A percentile compares a stretch with the other conserved stretches of the same genome.
Conservation (phyloP, 2,888 invertebrate species). For the Endotricha flammealis region DNA sequence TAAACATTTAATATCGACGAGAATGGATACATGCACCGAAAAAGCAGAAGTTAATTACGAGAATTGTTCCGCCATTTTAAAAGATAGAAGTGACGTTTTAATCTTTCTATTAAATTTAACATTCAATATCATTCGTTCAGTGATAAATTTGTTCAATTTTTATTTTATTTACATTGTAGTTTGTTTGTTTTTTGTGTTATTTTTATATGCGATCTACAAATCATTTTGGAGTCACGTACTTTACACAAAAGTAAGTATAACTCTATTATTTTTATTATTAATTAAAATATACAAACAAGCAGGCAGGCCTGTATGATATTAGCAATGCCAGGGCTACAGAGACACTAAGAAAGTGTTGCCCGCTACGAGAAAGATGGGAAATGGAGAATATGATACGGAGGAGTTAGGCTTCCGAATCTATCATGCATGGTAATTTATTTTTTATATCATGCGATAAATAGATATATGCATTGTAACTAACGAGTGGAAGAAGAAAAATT, state of each 20-base stretch:
- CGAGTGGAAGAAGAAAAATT: too few relatives aligned
- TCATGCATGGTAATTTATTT: too few relatives aligned
- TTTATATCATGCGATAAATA: too few relatives aligned
- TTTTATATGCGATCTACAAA: conserved; percentile 38
- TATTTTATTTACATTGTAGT: conserved; percentile 26
- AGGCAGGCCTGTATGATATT: too few relatives aligned
- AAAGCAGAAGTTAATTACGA: conserved; percentile 9
- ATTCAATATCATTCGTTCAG: conserved; percentile 17
- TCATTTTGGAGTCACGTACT: conserved; percentile 44
- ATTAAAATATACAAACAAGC: too few relatives aligned
- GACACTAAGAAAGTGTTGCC: too few relatives aligned
- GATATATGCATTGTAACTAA: too few relatives aligned
- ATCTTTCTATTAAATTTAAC: conserved; percentile 27
- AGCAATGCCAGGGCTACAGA: too few relatives aligned
- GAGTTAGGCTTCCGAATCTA: too few relatives aligned
- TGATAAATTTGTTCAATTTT: conserved; percentile 24
- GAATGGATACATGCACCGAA: conserved; percentile 7
- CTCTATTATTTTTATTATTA: too few relatives aligned
- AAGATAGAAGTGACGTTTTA: conserved; percentile 23
- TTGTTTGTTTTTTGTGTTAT: conserved; percentile 28
- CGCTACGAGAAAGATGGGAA: too few relatives aligned
- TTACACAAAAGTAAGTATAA: conserved; percentile 46
- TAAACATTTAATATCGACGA: neutral
- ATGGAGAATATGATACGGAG: too few relatives aligned
- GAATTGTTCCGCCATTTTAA: conserved; percentile 20